Evolutionary conservation across 2,113 vertebrate genomes (phyloP).

Genomic region (Rhipidura dahli): DNA sequence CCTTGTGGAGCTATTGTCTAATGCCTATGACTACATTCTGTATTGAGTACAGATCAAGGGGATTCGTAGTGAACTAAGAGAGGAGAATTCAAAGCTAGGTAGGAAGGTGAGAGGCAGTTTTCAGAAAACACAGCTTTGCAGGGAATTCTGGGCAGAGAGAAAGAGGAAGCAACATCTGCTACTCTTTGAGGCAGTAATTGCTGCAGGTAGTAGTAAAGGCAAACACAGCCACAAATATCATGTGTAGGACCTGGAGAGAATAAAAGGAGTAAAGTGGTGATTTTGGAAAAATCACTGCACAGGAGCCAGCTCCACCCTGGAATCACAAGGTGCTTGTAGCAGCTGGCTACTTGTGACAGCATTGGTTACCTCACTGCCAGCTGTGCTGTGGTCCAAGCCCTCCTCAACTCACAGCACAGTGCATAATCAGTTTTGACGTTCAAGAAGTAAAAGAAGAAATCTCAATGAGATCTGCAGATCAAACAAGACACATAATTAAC

Average conservation of each 20-base stretch:
- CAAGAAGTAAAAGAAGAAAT: constrained; percentile 11
- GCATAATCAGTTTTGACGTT: not conserved
- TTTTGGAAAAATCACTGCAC: not conserved
- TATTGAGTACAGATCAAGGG: not conserved
- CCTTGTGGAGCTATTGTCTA: not conserved
- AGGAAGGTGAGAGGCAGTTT: not conserved
- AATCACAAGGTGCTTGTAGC: not conserved
- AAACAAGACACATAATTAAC: constrained; percentile 22
- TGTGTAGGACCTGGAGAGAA: not conserved
- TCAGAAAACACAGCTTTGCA: not conserved
- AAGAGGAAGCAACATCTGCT: not conserved
- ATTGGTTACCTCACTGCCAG: not conserved
- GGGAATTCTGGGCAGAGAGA: not conserved
- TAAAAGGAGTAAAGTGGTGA: not conserved
- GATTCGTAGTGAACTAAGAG: not conserved
- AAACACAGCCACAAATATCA: not conserved
- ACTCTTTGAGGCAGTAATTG: not conserved
- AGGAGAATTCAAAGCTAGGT: not conserved
- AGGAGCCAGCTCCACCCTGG: not conserved
- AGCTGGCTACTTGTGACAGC: not conserved
- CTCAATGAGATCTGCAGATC: not conserved
- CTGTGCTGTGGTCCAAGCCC: not conserved
- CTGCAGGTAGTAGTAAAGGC: not conserved
- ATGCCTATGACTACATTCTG: not conserved
- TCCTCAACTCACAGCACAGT: not conserved